phyloP scores from a whole-genome alignment of 2,888 invertebrate genomes.

The Caenorhabditis sp. region DNA sequence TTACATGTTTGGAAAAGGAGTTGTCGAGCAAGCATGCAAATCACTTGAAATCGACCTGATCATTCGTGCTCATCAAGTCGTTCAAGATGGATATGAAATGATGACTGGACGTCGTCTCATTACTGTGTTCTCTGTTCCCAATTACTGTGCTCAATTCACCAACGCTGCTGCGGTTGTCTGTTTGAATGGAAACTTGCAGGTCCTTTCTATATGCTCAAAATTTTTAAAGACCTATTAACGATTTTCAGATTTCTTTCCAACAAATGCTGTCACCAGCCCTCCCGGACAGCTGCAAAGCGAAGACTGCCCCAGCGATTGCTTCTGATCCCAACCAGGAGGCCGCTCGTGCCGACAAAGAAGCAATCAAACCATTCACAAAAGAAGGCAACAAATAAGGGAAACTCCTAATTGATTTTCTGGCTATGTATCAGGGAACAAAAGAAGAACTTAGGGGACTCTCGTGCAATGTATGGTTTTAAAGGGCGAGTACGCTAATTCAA shows the following conservation, averaged over 20 bases:
- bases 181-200: slow-evolving; percentile 73
- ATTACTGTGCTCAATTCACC: slow-evolving; percentile 78
- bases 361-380: slow-evolving; percentile 60
- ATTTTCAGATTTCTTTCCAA: slow-evolving; percentile 44
- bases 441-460: neutral
- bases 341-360: slow-evolving; percentile 64
- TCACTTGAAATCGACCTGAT: slow-evolving; percentile 76
- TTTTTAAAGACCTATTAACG: neutral
- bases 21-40: slow-evolving; percentile 75
- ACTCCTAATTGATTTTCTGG: neutral
- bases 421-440: neutral
- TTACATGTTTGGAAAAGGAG: slow-evolving; percentile 79
- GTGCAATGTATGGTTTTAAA: neutral
- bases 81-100: slow-evolving; percentile 80
- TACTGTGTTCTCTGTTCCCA: slow-evolving; percentile 80
- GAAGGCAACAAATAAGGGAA: slow-evolving; percentile 4
- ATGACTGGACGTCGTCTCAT: slow-evolving; percentile 78
- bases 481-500: no score
- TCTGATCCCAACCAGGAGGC: slow-evolving; percentile 34
- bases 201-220: neutral
- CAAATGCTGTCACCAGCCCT: slow-evolving; percentile 56
- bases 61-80: slow-evolving; percentile 80
- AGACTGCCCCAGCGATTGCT: slow-evolving; percentile 63
- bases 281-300: slow-evolving; percentile 38
- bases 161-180: slow-evolving; percentile 80